Percentiles rank a stretch among this genome's conserved stretches.
These are phyloP conservation scores for Drosophila cardini DNA, from an alignment of 1,140 invertebrate species.

Conservation along the genomic window DNA sequence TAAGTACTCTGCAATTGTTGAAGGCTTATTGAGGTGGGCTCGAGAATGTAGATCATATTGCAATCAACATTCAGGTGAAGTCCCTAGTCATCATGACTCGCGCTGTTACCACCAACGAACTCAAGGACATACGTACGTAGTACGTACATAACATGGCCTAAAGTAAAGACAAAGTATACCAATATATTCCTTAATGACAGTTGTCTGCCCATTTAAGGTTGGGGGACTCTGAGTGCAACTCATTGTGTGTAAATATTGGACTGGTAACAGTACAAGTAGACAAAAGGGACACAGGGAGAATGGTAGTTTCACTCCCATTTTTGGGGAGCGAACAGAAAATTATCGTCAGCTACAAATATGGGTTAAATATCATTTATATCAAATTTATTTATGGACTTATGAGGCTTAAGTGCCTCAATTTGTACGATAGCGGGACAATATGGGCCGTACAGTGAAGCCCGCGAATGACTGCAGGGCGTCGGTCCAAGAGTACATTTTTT, in stretches of 20 bases:
- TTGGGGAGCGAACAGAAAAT: conserved; percentile 33
- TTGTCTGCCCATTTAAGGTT: conserved; percentile 52
- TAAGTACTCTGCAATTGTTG: conserved; percentile 20
- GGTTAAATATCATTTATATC: conserved; percentile 74
- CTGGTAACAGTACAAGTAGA: conserved; percentile 15
- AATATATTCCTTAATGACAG: conserved; percentile 48
- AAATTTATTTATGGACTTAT: conserved; percentile 68
- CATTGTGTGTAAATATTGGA: conserved; percentile 33
- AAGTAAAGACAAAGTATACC: conserved; percentile 24
- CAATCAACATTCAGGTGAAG: conserved; percentile 30
- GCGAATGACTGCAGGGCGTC: conserved; percentile 9
- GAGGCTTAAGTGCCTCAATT: conserved; percentile 69
- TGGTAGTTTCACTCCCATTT: conserved; percentile 54
- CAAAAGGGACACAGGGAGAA: background rate
- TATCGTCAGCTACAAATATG: conserved; percentile 63
- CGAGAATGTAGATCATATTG: conserved; percentile 20
- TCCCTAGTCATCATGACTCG: conserved; percentile 55
- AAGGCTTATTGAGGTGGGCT: conserved; percentile 22
- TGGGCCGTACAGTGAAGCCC: too few species aligned
- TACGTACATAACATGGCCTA: conserved; percentile 55
- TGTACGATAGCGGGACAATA: conserved; percentile 40
- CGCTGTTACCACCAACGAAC: conserved; percentile 25
- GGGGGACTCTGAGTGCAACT: conserved; percentile 23
- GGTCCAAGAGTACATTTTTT: conserved; percentile 34
- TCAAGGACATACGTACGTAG: conserved; percentile 57